Evolutionary conservation across 2,888 invertebrate species (phyloP).

Genomic region (Pomacea canaliculata): DNA sequence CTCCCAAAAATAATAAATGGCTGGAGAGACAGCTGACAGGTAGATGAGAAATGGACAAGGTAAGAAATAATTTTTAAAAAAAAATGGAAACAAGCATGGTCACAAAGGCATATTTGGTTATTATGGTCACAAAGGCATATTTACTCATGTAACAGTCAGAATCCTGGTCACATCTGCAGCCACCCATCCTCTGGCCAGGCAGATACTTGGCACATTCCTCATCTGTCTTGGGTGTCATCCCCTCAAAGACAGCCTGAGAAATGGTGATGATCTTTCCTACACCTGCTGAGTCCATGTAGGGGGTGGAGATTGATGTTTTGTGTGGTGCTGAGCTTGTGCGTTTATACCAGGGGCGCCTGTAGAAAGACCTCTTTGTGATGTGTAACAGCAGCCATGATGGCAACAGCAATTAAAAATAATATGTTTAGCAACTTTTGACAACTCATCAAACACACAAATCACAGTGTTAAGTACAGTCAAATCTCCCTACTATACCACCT

Average conservation of each 20-base stretch:
- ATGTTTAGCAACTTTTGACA: too few species aligned
- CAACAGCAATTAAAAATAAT: not conserved
- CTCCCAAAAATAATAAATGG: too few species aligned
- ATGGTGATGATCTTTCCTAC: constrained; percentile 71
- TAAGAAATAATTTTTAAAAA: too few species aligned
- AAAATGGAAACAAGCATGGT: too few species aligned
- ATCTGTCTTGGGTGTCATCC: constrained; percentile 65
- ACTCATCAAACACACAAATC: too few species aligned
- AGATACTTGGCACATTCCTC: constrained; percentile 55
- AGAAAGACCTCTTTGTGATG: not conserved
- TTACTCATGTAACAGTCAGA: constrained; percentile 68
- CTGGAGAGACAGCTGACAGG: too few species aligned
- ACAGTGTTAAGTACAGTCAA: too few species aligned
- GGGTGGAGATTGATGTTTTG: constrained; percentile 70
- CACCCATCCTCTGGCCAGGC: constrained; percentile 64
- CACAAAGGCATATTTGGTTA: constrained; percentile 32
- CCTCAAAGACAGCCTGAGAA: constrained; percentile 71
- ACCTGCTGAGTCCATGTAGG: constrained; percentile 71
- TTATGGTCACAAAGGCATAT: constrained; percentile 21
- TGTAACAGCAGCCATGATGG: not conserved
- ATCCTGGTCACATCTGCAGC: constrained; percentile 67
- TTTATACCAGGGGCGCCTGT: constrained; percentile 69
- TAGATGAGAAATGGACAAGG: too few species aligned
- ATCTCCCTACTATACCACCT: too few species aligned
- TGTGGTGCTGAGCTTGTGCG: constrained; percentile 67